Evolutionary conservation across 2,113 vertebrate genomes (phyloP).

Genomic region (Syngnathus floridae): DNA sequence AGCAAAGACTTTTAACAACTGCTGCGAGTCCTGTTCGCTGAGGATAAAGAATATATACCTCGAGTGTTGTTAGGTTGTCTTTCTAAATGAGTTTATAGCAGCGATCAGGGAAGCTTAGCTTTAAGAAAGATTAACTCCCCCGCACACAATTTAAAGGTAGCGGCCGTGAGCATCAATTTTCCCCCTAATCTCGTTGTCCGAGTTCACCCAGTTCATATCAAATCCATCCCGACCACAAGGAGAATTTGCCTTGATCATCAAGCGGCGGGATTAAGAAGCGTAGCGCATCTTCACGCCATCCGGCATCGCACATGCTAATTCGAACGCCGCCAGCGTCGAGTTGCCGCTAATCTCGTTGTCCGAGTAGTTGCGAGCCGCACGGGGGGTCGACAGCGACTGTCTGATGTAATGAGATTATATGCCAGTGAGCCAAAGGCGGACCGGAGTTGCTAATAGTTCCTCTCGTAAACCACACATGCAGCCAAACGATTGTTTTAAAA

Average conservation of each 20-base stretch:
- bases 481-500: neutral
- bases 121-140: no score
- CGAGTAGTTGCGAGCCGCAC: constrained; percentile 2
- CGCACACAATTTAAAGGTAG: neutral
- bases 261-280: neutral
- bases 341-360: constrained; percentile 5
- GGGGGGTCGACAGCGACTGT: neutral
- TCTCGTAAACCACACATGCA: constrained; percentile 9
- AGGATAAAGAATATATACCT: no score
- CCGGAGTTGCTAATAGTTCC: constrained; percentile 5
- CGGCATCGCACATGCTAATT: neutral
- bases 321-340: neutral
- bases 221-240: neutral
- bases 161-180: neutral
- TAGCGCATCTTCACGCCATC: neutral
- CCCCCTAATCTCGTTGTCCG: neutral
- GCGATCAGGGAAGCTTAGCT: no score
- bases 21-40: no score
- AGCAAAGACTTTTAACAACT: no score
- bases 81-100: no score
- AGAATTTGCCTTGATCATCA: neutral
- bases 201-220: neutral
- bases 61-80: no score
- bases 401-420: constrained; percentile 21
- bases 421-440: constrained; percentile 5